Conservation (phyloP, 2,797 vertebrate genomes). For the Karalla daura region DNA sequence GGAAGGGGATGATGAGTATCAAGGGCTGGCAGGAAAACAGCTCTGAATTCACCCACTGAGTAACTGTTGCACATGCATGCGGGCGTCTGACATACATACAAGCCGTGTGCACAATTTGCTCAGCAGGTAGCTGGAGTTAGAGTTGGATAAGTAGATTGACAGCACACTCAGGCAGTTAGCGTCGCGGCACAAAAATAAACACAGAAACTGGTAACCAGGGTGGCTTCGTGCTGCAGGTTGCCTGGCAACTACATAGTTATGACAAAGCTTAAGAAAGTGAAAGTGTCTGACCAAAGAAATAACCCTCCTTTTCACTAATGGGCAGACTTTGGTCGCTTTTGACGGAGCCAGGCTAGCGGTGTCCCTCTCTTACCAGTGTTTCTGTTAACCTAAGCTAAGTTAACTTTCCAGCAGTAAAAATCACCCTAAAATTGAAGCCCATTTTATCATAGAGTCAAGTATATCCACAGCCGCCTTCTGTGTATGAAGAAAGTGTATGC, state of each 20-base stretch:
- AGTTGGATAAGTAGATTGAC: background rate
- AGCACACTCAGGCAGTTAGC: background rate
- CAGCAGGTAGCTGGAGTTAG: background rate
- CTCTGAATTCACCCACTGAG: conserved; percentile 3
- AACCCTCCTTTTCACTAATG: background rate
- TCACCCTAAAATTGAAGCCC: background rate
- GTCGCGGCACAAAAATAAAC: background rate
- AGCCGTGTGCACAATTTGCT: background rate
- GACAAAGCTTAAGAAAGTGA: background rate
- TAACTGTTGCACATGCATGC: conserved; percentile 2
- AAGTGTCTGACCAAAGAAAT: background rate
- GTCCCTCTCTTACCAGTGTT: background rate
- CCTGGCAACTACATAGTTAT: background rate
- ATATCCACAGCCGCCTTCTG: background rate
- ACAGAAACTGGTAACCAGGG: background rate
- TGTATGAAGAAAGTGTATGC: no score
- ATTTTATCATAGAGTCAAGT: background rate
- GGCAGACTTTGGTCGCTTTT: background rate
- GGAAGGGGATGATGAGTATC: background rate
- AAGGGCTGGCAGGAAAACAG: conserved; percentile 2
- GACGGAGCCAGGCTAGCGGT: background rate
- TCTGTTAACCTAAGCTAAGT: conserved; percentile 4
- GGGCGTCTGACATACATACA: background rate
- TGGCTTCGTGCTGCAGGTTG: background rate
- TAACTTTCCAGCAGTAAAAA: no score